Conservation (phyloP, 2,797 vertebrate species). For the Cyclura pinguis region DNA sequence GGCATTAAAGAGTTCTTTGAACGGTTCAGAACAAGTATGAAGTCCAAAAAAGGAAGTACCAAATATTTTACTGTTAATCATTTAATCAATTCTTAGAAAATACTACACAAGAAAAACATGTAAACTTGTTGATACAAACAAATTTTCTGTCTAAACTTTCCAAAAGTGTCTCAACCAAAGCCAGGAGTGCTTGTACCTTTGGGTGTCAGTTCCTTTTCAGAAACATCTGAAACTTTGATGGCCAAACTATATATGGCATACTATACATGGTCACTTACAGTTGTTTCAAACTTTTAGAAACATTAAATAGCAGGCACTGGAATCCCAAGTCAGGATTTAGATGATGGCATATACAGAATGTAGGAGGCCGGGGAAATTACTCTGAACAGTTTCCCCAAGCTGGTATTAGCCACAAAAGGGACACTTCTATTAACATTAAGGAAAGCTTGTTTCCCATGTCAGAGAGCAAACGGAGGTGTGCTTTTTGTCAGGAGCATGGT, state of each 20-base stretch:
- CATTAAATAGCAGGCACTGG: neutral
- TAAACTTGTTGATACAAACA: too few relatives aligned
- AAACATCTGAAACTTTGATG: neutral
- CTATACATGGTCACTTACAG: neutral
- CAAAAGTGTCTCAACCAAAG: neutral
- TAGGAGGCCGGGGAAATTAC: neutral
- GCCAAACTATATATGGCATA: neutral
- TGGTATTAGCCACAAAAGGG: neutral
- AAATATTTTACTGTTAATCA: neutral
- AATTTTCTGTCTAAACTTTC: neutral
- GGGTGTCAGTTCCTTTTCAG: neutral
- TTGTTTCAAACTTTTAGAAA: neutral
- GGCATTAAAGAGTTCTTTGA: too few relatives aligned
- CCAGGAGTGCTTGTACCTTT: neutral
- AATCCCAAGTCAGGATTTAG: neutral
- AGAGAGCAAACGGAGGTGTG: neutral
- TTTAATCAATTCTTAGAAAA: neutral
- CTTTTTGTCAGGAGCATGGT: neutral
- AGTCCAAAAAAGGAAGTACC: neutral
- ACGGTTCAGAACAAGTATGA: neutral
- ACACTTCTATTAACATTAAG: neutral
- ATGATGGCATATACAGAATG: neutral
- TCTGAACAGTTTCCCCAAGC: neutral
- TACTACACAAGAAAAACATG: neutral
- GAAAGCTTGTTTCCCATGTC: neutral